Base-by-base conservation (phyloP, 2,797 vertebrate genomes). In the Tarsius wallacei region DNA sequence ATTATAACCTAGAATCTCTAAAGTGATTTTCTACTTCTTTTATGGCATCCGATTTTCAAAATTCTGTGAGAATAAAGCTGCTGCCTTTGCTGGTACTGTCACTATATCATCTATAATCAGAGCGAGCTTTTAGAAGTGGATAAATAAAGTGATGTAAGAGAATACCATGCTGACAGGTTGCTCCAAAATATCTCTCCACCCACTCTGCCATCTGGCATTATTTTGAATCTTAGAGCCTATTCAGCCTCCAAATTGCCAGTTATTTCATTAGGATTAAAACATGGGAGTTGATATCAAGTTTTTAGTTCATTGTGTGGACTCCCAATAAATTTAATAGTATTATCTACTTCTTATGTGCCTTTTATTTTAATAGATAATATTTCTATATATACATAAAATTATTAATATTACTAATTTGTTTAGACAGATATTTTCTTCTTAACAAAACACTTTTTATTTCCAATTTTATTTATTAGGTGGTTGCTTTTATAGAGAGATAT, bases 241-340 rank as follows among this genome's bases (percentile, higher is more conserved):
- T 63, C 7, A 31, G 10, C 68, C 64, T 82, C 15, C 61, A 91
- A 86, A 91, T 80, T 7, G 57, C 74, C 1, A 83, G 86, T n/a
- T 33, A 95, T 84, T 91, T 95, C 31, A 66, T 81, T 76, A 57
- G 59, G 15, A 87, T 71, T 57, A 71, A 90, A 93, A 64, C 22
- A 51, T 70, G 2, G 49, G 2, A 63, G 7, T 55, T 86, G 15
- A 17, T 59, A 16, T 59, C 1, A 42, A 81, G 3, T 21, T 14
- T 85, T 36, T 47, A 76, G 10, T 49, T 61, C 11, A 63, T 33
- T 57, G 24, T 66, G 68, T 61, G 53, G 2, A 19, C 26, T 3
- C 17, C 51, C 16, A 47, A 19, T 24, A 82, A 76, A 61, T 53
- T 61, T 71, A 64, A 71, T 59, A 49, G 3, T 76, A 70, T 15